These are phyloP conservation scores for Caenorhabditis panamensis DNA, from an alignment of 2,888 invertebrate species.

Conservation along the genomic window DNA sequence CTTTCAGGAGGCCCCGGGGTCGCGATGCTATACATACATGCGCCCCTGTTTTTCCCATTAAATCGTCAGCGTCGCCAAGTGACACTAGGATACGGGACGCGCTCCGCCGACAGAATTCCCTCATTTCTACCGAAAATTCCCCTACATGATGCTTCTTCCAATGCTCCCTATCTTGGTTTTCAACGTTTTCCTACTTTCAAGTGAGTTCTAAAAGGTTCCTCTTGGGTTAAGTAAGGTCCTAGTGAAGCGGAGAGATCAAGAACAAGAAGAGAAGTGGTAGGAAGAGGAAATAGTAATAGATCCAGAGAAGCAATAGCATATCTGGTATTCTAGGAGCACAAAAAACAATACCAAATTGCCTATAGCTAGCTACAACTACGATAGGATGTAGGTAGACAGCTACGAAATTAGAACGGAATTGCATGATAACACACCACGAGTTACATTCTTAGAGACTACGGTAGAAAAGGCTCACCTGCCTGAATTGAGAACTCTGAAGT, in stretches of 20 bases:
- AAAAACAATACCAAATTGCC: no score
- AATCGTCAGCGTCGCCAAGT: slow-evolving; percentile 45
- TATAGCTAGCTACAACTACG: no score
- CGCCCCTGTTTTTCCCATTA: slow-evolving; percentile 11
- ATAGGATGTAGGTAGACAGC: no score
- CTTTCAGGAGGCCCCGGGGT: slow-evolving; percentile 1
- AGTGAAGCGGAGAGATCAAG: background rate
- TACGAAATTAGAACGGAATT: background rate
- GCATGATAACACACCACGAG: background rate
- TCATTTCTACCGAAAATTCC: slow-evolving; percentile 35
- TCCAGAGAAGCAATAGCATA: background rate
- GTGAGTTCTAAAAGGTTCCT: background rate
- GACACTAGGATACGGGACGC: slow-evolving; percentile 51
- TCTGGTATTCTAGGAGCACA: background rate
- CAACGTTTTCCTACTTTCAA: slow-evolving; percentile 6
- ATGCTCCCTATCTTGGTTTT: slow-evolving; percentile 25
- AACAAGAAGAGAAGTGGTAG: background rate
- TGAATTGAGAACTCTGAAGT: background rate
- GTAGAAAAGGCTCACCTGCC: background rate
- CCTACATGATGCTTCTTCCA: slow-evolving; percentile 30
- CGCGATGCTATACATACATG: slow-evolving; percentile 15
- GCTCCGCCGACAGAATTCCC: slow-evolving; percentile 40
- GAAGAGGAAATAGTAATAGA: background rate
- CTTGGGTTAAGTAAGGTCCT: background rate
- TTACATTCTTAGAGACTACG: background rate